Evolutionary conservation across 2,888 invertebrate species (phyloP), one percentile per base, ranked within the genome.

Genomic region (Dasypogon diadema): DNA sequence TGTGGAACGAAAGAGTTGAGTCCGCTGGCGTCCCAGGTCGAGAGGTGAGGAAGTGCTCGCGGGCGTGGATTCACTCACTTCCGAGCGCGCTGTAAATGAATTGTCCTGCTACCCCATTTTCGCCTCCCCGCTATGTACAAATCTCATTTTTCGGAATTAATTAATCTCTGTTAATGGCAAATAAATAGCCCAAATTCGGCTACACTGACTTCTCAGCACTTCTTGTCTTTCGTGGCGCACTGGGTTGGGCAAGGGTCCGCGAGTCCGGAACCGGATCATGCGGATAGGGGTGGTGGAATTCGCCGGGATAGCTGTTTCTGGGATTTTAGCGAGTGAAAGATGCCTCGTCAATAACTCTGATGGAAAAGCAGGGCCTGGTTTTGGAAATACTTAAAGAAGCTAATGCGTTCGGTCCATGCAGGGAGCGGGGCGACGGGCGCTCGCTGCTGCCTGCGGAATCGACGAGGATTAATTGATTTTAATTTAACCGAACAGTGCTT

Each of bases 111-210:
- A 63, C 46, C 70, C 54, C 26, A 56, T 55, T 65, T 65, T n/a
- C 12, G 22, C 16, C 51, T 14, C 37, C 54, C 21, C 68, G 5
- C 70, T 65, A 63, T 63, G 14, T 46, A 74, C 51, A 68, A 65
- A 75, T 75, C 75, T 68, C 56, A 75, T 76, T 77, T 77, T 77
- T 76, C 75, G 48, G 77, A 77, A 77, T 77, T 77, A 77, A 77
- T 77, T 77, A 77, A 77, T 77, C 76, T 77, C 68, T 48, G 76
- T 76, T 75, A 72, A 77, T 76, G 76, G 77, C 63, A 76, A 76
- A 77, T 77, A 76, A 77, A 77, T 77, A 75, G 77, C 68, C 74
- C 26, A 42, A 73, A 70, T 70, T 70, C 70, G 54, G 70, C 70
- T 30, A 70, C 70, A 70, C 70, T 70, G 70, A 70, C 70, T 54